phyloP scores from a whole-genome alignment of 2,113 vertebrate genomes.

The Sigmodon hispidus region DNA sequence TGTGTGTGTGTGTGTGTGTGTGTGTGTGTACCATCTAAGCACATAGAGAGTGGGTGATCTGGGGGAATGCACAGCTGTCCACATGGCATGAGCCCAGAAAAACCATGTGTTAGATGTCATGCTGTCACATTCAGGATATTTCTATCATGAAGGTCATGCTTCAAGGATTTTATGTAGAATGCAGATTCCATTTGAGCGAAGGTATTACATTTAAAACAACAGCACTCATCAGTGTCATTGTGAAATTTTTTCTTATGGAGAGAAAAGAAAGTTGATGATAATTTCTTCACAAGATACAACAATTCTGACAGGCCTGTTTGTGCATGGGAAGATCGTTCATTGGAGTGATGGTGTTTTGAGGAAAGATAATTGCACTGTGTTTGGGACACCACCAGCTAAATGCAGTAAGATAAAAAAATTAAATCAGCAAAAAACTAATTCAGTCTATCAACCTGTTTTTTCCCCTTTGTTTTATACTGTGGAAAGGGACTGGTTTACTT shows the following conservation, averaged over 20 bases:
- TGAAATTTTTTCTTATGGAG: slow-evolving; percentile 19
- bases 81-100: accelerated
- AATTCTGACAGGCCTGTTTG: slow-evolving; percentile 63
- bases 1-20: too few relatives aligned
- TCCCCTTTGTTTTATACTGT: neutral
- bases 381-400: slow-evolving; percentile 31
- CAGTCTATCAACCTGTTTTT: neutral
- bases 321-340: neutral
- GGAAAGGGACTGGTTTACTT: neutral
- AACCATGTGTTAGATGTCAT: accelerated
- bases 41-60: accelerated
- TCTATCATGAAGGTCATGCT: neutral
- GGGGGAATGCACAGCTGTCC: neutral
- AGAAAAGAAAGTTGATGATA: slow-evolving; percentile 78
- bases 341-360: slow-evolving; percentile 11
- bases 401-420: neutral
- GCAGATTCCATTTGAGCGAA: slow-evolving; percentile 17
- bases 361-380: slow-evolving; percentile 52
- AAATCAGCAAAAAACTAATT: neutral
- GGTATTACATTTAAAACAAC: slow-evolving; percentile 65
- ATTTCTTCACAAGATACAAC: slow-evolving; percentile 68
- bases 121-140: neutral
- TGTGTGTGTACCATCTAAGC: too few relatives aligned
- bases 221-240: slow-evolving; percentile 75
- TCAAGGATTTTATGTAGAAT: neutral